Percentiles rank a stretch among this genome's conserved stretches.
Conservation (phyloP, 64 coral and sea anemone genomes). For the Montipora cactus region DNA sequence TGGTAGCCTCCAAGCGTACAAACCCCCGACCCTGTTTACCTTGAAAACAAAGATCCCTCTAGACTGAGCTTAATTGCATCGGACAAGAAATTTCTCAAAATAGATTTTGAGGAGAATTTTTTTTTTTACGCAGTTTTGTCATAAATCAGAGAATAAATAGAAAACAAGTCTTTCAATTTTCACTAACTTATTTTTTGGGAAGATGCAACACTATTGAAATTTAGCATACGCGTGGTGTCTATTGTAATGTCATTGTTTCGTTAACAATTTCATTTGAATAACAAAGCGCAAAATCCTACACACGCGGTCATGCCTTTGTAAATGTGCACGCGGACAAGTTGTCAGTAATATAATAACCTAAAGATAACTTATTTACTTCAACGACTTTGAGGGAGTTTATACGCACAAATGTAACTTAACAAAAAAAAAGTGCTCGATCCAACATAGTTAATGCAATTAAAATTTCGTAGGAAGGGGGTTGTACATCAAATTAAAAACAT, state of each 20-base stretch:
- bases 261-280: slow-evolving; percentile 89
- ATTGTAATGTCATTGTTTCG: slow-evolving; percentile 66
- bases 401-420: slow-evolving; percentile 15
- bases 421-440: neutral
- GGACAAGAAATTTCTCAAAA: neutral
- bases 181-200: slow-evolving; percentile 48
- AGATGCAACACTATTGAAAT: slow-evolving; percentile 54
- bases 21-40: neutral
- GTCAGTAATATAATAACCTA: slow-evolving; percentile 31
- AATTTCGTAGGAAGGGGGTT: slow-evolving; percentile 4
- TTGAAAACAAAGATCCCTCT: neutral
- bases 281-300: slow-evolving; percentile 70
- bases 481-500: slow-evolving; percentile 12
- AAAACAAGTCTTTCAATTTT: slow-evolving; percentile 30
- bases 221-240: slow-evolving; percentile 69
- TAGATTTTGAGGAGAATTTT: slow-evolving; percentile 11
- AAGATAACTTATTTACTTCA: slow-evolving; percentile 54
- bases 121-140: slow-evolving; percentile 6
- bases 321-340: slow-evolving; percentile 70
- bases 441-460: slow-evolving; percentile 32
- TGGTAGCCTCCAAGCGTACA: neutral
- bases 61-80: neutral
- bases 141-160: neutral
- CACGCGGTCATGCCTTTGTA: slow-evolving; percentile 76
- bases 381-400: slow-evolving; percentile 15